Evolutionary conservation across 2,888 invertebrate species (phyloP).

Genomic region (Epinotia nisella): DNA sequence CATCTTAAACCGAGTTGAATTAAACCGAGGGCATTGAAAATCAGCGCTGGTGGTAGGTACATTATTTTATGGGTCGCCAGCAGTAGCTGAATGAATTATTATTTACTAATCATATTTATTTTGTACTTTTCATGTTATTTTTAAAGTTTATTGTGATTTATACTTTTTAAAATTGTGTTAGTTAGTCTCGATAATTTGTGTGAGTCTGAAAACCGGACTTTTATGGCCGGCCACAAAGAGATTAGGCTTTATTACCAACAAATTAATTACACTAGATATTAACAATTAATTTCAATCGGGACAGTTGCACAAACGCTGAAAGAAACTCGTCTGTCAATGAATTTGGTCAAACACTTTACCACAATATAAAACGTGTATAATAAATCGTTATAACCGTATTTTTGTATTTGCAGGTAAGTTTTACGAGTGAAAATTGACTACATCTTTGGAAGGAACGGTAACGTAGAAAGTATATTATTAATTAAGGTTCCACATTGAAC

Average conservation of each 20-base stretch:
- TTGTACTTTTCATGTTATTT: too few species aligned
- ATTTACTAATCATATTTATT: too few species aligned
- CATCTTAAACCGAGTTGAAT: too few species aligned
- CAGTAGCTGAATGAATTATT: too few species aligned
- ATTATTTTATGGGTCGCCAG: too few species aligned
- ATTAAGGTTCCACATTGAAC: too few species aligned
- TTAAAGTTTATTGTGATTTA: too few species aligned
- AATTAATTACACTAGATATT: conserved; percentile 36
- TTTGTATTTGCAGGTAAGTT: conserved; percentile 41
- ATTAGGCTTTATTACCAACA: conserved; percentile 40
- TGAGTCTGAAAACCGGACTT: conserved; percentile 28
- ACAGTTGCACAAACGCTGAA: conserved; percentile 14
- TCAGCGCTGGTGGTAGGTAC: too few species aligned
- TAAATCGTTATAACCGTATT: conserved; percentile 8
- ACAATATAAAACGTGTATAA: background rate
- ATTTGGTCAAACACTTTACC: background rate
- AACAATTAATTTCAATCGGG: conserved; percentile 24
- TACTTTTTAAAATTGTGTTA: too few species aligned
- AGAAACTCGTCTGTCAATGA: background rate
- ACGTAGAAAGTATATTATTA: background rate
- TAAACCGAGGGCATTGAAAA: too few species aligned
- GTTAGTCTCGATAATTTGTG: conserved; percentile 11
- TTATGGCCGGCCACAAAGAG: conserved; percentile 28
- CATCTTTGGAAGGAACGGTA: background rate
- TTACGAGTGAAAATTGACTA: background rate